A percentile compares a stretch with the other conserved stretches of the same genome.
Evolutionary conservation across 2,797 vertebrate species (phyloP).

Genomic region (Pseudomugil gertrudae): DNA sequence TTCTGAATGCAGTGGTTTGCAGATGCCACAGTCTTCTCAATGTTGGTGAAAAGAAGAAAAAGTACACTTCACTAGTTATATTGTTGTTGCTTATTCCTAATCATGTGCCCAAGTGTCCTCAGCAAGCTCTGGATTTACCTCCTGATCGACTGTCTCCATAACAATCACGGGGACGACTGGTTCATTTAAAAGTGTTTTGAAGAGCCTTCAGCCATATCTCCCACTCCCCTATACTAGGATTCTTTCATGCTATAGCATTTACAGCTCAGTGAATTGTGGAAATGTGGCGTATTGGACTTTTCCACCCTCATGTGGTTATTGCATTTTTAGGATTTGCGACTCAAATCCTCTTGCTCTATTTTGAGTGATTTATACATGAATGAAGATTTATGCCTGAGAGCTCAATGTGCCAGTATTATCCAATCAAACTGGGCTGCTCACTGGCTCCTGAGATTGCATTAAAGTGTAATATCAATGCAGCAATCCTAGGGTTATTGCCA

Average conservation of each 20-base stretch:
- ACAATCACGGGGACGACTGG: conserved; percentile 73
- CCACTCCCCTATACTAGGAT: conserved; percentile 40
- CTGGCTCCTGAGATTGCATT: conserved; percentile 78
- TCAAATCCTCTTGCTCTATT: conserved; percentile 77
- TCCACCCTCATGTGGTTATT: conserved; percentile 75
- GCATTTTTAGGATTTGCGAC: conserved; percentile 74
- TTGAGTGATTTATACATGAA: conserved; percentile 82
- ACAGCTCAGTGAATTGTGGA: conserved; percentile 66
- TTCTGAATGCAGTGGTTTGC: conserved; percentile 18
- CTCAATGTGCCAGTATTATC: conserved; percentile 75
- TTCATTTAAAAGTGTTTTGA: conserved; percentile 70
- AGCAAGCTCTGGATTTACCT: conserved; percentile 48
- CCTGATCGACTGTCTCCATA: conserved; percentile 73
- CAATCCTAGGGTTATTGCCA: conserved; percentile 76
- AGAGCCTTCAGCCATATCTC: conserved; percentile 50
- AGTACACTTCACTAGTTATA: conserved; percentile 22
- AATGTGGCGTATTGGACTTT: conserved; percentile 71
- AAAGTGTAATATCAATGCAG: conserved; percentile 79
- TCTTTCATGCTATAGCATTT: conserved; percentile 46
- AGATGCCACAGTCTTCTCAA: conserved; percentile 11
- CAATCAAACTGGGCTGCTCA: conserved; percentile 76
- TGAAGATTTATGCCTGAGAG: conserved; percentile 80
- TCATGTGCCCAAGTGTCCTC: conserved; percentile 64
- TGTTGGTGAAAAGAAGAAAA: background rate
- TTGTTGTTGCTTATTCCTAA: conserved; percentile 51